These are phyloP conservation scores for Chalcis sispes DNA, from an alignment of 2,888 invertebrate genomes.

Conservation along the genomic window DNA sequence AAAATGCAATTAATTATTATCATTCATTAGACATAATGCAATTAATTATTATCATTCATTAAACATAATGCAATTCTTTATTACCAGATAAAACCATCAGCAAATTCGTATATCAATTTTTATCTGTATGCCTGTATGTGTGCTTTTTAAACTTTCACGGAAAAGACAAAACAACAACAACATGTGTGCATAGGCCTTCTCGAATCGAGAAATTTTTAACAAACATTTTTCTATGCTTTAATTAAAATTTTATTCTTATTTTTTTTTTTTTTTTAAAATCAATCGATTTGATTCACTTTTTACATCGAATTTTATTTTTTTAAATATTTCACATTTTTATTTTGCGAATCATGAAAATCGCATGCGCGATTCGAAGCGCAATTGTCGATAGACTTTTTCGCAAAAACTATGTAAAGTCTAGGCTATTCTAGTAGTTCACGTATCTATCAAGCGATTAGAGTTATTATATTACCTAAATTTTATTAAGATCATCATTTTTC, in stretches of 20 bases:
- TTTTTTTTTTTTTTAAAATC: slow-evolving; percentile 31
- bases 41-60: slow-evolving; percentile 32
- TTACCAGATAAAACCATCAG: slow-evolving; percentile 24
- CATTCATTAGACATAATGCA: slow-evolving; percentile 22
- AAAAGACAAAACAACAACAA: slow-evolving; percentile 49
- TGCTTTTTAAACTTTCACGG: slow-evolving; percentile 32
- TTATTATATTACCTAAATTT: slow-evolving; percentile 47
- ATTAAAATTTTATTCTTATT: slow-evolving; percentile 6
- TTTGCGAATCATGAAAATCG: slow-evolving; percentile 35
- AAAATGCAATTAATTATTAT: slow-evolving; percentile 29
- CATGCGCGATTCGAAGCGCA: slow-evolving; percentile 39
- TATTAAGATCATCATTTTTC: slow-evolving; percentile 44
- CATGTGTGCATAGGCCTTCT: slow-evolving; percentile 53
- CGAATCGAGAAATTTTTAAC: slow-evolving; percentile 37
- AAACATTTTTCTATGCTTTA: slow-evolving; percentile 21
- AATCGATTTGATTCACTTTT: slow-evolving; percentile 27
- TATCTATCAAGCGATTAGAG: slow-evolving; percentile 52
- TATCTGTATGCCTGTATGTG: not conserved
- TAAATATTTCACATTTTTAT: not conserved
- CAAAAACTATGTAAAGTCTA: slow-evolving; percentile 50
- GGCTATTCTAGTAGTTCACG: slow-evolving; percentile 51
- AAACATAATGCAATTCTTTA: slow-evolving; percentile 34
- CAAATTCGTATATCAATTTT: slow-evolving; percentile 8
- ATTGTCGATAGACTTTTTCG: slow-evolving; percentile 32
- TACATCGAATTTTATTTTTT: not conserved